Conservation (phyloP, 1,140 invertebrate genomes). For the Trialeurodes vaporariorum region DNA sequence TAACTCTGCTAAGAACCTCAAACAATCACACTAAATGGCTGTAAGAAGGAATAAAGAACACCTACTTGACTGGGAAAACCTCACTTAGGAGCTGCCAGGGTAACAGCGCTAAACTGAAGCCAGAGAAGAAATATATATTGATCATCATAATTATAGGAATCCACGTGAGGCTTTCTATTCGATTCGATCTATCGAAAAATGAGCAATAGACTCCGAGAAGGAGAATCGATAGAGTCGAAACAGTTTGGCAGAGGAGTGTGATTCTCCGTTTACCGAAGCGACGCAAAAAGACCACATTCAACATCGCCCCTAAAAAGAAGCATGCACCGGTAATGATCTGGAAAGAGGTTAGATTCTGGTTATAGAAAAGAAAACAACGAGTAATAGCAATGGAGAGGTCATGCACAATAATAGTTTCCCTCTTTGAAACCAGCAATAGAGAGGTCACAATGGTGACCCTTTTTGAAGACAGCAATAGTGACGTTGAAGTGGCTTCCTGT, state of each 20-base stretch:
- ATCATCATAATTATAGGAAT: conserved; percentile 14
- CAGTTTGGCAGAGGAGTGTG: conserved; percentile 10
- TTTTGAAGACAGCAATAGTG: too few species aligned
- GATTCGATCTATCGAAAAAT: not conserved
- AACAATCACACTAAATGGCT: too few species aligned
- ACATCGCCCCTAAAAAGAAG: conserved; percentile 7
- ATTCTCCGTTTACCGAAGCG: conserved; percentile 16
- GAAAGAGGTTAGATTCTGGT: too few species aligned
- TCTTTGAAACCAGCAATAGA: too few species aligned
- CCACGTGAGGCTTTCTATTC: conserved; percentile 10
- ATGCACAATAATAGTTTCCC: too few species aligned
- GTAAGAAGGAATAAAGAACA: too few species aligned
- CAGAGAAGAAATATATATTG: conserved; percentile 11
- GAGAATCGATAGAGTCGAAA: conserved; percentile 9
- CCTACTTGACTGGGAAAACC: not conserved
- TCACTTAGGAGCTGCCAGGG: not conserved
- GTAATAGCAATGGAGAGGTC: too few species aligned
- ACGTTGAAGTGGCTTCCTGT: too few species aligned
- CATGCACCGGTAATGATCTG: not conserved
- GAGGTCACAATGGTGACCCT: too few species aligned
- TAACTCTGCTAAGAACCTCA: too few species aligned
- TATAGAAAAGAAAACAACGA: too few species aligned
- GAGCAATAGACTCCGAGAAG: conserved; percentile 11
- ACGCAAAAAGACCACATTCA: conserved; percentile 12
- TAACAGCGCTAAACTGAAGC: conserved; percentile 4